Percentiles rank a stretch among this genome's conserved stretches.
Conservation (phyloP, 2,888 invertebrate genomes). For the Cephus sareptanus region DNA sequence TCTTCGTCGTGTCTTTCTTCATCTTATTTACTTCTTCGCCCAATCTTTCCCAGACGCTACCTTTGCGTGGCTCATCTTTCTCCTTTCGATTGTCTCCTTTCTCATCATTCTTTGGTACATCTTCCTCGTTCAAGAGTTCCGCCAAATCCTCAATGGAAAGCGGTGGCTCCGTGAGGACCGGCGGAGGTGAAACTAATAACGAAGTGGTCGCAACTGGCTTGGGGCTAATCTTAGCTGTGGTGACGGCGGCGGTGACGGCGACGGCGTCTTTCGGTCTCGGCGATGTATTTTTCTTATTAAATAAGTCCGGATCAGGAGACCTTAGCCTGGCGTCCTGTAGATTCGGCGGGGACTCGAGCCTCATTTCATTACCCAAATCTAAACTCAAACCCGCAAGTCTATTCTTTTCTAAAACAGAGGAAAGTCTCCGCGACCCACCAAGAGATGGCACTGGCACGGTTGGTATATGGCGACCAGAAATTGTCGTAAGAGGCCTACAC, state of each 20-base stretch:
- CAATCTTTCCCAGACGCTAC: conserved; percentile 8
- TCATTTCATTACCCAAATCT: conserved; percentile 24
- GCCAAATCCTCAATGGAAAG: conserved; percentile 59
- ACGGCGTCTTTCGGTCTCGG: conserved; percentile 34
- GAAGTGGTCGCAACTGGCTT: conserved; percentile 33
- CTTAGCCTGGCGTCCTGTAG: conserved; percentile 35
- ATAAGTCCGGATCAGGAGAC: conserved; percentile 46
- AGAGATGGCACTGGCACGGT: conserved; percentile 48
- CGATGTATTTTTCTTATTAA: conserved; percentile 31
- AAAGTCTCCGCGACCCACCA: conserved; percentile 46
- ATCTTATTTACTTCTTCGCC: conserved; percentile 7
- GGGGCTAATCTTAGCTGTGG: conserved; percentile 26
- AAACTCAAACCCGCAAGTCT: conserved; percentile 22
- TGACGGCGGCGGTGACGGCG: neutral
- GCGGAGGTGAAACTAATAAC: conserved; percentile 48
- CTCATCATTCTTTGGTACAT: conserved; percentile 46
- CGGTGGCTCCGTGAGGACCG: conserved; percentile 53
- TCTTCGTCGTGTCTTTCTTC: conserved; percentile 9
- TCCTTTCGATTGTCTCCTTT: conserved; percentile 25
- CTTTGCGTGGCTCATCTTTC: conserved; percentile 3
- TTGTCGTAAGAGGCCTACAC: conserved; percentile 21
- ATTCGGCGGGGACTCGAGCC: conserved; percentile 33
- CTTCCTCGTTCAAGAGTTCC: conserved; percentile 60
- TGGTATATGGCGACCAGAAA: conserved; percentile 41
- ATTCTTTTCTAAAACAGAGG: conserved; percentile 43